Conservation (phyloP, 92 coral and sea anemone species). For the Actinernus sp. region DNA sequence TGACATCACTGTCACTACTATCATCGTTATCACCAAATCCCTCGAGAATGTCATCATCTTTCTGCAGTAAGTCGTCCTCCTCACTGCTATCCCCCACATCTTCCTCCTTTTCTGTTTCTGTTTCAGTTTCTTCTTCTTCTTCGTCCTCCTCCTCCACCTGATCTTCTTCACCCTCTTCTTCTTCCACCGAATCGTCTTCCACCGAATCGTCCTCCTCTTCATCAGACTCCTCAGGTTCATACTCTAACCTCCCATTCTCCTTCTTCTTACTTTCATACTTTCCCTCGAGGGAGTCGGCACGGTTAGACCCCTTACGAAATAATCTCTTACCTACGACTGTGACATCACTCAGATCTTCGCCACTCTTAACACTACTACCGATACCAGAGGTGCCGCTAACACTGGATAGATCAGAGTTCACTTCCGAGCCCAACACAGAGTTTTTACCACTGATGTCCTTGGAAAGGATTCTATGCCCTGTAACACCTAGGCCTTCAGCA, state of each 20-base stretch:
- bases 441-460: constrained; percentile 46
- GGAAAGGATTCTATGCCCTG: constrained; percentile 65
- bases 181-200: constrained; percentile 73
- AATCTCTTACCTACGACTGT: constrained; percentile 78
- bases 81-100: constrained; percentile 48
- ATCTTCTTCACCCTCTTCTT: constrained; percentile 61
- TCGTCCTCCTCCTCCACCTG: constrained; percentile 14
- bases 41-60: constrained; percentile 31
- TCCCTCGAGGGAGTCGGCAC: constrained; percentile 59
- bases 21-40: constrained; percentile 73
- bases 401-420: background rate
- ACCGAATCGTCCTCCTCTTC: constrained; percentile 49
- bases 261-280: constrained; percentile 25
- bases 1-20: constrained; percentile 62
- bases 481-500: constrained; percentile 57
- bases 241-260: constrained; percentile 56
- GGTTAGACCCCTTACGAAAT: constrained; percentile 42
- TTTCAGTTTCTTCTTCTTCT: constrained; percentile 41
- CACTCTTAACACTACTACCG: constrained; percentile 46
- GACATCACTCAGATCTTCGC: constrained; percentile 39
- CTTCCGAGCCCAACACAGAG: constrained; percentile 15
- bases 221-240: constrained; percentile 66
- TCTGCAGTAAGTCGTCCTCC: constrained; percentile 18
- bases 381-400: constrained; percentile 39
- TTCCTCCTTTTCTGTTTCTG: constrained; percentile 48